phyloP scores from a whole-genome alignment of 1,140 invertebrate genomes.

The Drosophila nannoptera region DNA sequence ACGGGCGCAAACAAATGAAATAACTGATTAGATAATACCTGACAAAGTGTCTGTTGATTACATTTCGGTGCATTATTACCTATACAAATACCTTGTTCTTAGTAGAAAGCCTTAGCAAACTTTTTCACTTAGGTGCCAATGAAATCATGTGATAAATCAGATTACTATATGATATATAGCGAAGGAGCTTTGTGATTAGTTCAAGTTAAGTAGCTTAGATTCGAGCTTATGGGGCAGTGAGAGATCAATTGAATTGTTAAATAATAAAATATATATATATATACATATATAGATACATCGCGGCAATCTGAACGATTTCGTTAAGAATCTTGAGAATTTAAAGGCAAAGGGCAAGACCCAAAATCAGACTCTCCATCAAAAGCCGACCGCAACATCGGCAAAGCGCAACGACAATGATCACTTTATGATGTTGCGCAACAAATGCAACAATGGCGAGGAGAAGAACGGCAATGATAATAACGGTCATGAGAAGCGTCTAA shows the following conservation, averaged over 20 bases:
- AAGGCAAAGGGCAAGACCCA: slow-evolving; percentile 52
- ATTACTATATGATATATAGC: no score
- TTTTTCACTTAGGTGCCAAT: no score
- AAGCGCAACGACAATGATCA: slow-evolving; percentile 67
- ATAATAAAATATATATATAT: not conserved
- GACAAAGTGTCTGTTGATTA: no score
- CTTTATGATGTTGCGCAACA: slow-evolving; percentile 52
- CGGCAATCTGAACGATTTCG: slow-evolving; percentile 76
- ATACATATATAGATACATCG: slow-evolving; percentile 64
- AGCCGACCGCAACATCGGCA: slow-evolving; percentile 22
- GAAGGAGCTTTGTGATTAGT: no score
- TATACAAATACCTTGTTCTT: no score
- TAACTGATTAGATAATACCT: no score
- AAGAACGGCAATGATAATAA: slow-evolving; percentile 64
- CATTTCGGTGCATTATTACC: no score
- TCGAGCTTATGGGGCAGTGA: not conserved
- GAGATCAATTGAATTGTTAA: not conserved
- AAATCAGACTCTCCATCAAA: slow-evolving; percentile 36
- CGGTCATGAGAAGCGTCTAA: slow-evolving; percentile 31
- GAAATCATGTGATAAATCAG: no score
- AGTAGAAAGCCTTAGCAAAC: no score
- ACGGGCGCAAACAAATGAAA: no score
- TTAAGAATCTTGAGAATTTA: slow-evolving; percentile 79
- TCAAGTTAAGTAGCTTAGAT: no score
- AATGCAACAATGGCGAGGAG: slow-evolving; percentile 64